Conservation (phyloP, 2,797 vertebrate species). For the Sylvia borin region DNA sequence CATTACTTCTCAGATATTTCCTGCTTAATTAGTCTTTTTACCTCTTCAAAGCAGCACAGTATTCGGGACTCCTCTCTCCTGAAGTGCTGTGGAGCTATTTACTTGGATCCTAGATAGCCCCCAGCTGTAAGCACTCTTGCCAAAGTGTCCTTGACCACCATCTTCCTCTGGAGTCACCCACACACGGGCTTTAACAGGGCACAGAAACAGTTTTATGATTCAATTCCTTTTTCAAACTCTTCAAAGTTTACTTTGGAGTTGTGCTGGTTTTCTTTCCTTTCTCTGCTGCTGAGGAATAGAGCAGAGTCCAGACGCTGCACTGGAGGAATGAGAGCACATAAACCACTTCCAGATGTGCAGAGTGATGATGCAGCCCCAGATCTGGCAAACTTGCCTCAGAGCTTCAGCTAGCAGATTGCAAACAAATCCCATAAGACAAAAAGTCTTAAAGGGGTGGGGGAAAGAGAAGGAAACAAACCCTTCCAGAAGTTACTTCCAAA, state of each 20-base stretch:
- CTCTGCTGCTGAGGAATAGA: conserved; percentile 48
- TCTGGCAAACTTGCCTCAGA: conserved; percentile 49
- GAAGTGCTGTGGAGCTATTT: conserved; percentile 52
- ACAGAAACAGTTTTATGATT: conserved; percentile 37
- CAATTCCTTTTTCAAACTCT: conserved; percentile 43
- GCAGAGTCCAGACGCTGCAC: conserved; percentile 46
- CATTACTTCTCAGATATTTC: conserved; percentile 40
- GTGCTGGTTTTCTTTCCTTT: conserved; percentile 59
- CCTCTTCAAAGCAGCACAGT: conserved; percentile 68
- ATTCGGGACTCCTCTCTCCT: conserved; percentile 41
- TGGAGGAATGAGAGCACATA: conserved; percentile 60
- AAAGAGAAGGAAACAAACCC: background rate
- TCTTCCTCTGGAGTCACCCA: conserved; percentile 51
- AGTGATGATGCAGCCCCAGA: conserved; percentile 38
- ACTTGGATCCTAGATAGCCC: conserved; percentile 34
- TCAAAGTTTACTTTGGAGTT: conserved; percentile 57
- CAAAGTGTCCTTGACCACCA: conserved; percentile 47
- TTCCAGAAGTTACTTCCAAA: background rate
- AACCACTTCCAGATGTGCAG: conserved; percentile 81
- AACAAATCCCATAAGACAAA: conserved; percentile 46
- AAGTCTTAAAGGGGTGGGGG: conserved; percentile 8
- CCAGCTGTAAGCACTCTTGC: conserved; percentile 25
- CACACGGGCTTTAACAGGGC: conserved; percentile 32
- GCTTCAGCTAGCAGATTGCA: conserved; percentile 34
- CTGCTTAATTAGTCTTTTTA: conserved; percentile 72